Conservation (phyloP, 2,888 invertebrate genomes). For the Leucoma salicis region DNA sequence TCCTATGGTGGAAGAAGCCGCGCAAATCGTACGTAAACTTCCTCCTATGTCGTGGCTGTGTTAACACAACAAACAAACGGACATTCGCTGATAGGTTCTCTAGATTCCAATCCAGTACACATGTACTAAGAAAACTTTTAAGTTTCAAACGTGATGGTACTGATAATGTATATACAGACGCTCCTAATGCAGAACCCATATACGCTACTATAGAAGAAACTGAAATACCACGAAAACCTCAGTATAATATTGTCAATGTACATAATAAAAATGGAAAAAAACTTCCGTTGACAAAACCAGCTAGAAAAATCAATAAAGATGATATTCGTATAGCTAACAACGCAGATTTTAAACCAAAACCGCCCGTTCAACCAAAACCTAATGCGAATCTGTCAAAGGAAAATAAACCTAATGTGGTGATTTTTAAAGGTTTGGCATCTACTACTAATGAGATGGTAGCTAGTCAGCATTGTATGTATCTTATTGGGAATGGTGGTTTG, state of each 20-base stretch:
- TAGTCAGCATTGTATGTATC: constrained; percentile 35
- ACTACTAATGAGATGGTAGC: constrained; percentile 83
- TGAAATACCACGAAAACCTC: constrained; percentile 11
- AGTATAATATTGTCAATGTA: constrained; percentile 11
- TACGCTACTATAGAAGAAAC: constrained; percentile 21
- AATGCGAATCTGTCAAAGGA: constrained; percentile 21
- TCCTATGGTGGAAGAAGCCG: constrained; percentile 77
- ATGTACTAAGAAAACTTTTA: constrained; percentile 23
- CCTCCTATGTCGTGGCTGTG: constrained; percentile 29
- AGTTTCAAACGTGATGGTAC: constrained; percentile 27
- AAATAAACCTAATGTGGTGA: constrained; percentile 66
- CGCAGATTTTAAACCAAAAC: constrained; percentile 26
- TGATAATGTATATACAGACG: constrained; percentile 11
- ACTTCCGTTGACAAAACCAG: constrained; percentile 42
- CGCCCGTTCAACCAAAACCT: constrained; percentile 24
- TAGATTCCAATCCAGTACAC: constrained; percentile 29
- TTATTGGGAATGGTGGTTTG: constrained; percentile 33
- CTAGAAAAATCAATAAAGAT: constrained; percentile 60
- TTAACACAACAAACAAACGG: constrained; percentile 16
- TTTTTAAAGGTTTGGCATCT: constrained; percentile 83
- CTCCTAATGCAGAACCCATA: constrained; percentile 18
- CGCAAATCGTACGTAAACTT: constrained; percentile 75
- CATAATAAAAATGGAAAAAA: constrained; percentile 30
- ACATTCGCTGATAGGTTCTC: constrained; percentile 28
- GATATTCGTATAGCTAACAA: constrained; percentile 56